These are phyloP conservation scores for Clinocottus analis DNA, from an alignment of 2,113 vertebrate genomes.

Conservation along the genomic window DNA sequence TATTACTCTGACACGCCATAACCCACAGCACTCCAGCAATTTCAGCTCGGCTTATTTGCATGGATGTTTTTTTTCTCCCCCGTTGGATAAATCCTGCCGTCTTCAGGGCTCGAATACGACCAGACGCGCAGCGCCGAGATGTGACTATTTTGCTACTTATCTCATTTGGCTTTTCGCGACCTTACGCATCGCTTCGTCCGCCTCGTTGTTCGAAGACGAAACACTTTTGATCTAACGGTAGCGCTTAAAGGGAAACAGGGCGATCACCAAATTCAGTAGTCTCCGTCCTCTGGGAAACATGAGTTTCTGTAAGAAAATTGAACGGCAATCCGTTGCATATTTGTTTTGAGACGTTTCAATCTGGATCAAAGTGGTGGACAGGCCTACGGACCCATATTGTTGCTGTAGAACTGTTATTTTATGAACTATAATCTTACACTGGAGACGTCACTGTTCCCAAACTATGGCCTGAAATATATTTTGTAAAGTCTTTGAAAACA, in stretches of 20 bases:
- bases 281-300: neutral
- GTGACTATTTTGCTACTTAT: neutral
- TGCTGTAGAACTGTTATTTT: neutral
- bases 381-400: neutral
- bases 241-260: neutral
- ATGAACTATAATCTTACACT: too few species aligned
- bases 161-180: neutral
- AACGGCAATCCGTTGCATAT: neutral
- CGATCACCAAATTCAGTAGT: neutral
- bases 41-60: conserved; percentile 58
- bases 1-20: conserved; percentile 66
- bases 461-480: neutral
- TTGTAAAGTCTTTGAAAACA: neutral
- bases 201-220: neutral
- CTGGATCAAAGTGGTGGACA: neutral
- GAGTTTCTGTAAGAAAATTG: neutral
- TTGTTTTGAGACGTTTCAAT: conserved; percentile 3
- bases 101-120: conserved; percentile 8
- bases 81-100: conserved; percentile 31
- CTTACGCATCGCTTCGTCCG: neutral
- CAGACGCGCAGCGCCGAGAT: neutral
- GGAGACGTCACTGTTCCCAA: too few species aligned
- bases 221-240: neutral
- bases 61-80: conserved; percentile 38
- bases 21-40: conserved; percentile 52